Conservation (phyloP, 1,140 invertebrate species). For the Leptinotarsa defecta region DNA sequence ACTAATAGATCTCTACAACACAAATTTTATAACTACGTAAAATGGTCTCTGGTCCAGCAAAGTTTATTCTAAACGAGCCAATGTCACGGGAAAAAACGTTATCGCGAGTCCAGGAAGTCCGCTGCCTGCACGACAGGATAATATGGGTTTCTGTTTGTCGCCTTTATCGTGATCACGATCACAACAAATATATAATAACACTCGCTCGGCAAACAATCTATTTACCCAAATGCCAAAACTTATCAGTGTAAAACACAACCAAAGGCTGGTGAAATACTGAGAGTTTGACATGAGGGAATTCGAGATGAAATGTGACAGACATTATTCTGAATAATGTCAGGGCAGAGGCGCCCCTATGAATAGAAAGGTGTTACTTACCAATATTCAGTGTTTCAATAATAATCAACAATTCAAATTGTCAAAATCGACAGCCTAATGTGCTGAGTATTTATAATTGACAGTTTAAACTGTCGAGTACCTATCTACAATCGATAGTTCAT, state of each 20-base stretch:
- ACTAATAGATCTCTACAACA: neutral
- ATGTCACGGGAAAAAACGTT: slow-evolving; percentile 18
- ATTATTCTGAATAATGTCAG: no score
- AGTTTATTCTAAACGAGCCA: neutral
- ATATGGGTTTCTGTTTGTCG: slow-evolving; percentile 29
- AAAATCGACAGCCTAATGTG: no score
- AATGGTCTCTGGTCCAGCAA: neutral
- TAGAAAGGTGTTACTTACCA: no score
- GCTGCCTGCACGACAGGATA: slow-evolving; percentile 27
- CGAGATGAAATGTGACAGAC: no score
- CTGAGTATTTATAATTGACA: no score
- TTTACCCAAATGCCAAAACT: slow-evolving; percentile 29
- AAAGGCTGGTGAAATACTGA: neutral
- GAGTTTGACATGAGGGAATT: neutral
- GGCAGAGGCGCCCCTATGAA: no score
- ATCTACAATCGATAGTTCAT: no score
- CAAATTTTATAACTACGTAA: neutral
- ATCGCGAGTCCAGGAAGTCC: slow-evolving; percentile 26
- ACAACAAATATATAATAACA: slow-evolving; percentile 22
- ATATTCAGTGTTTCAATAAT: no score
- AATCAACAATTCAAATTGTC: no score
- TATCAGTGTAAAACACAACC: slow-evolving; percentile 20
- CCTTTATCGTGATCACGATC: slow-evolving; percentile 25
- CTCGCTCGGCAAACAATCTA: slow-evolving; percentile 7
- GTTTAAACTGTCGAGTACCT: no score